Evolutionary conservation across 2,888 invertebrate genomes (phyloP), one percentile per base, ranked within the genome.

Genomic region (Drosophila putrida): DNA sequence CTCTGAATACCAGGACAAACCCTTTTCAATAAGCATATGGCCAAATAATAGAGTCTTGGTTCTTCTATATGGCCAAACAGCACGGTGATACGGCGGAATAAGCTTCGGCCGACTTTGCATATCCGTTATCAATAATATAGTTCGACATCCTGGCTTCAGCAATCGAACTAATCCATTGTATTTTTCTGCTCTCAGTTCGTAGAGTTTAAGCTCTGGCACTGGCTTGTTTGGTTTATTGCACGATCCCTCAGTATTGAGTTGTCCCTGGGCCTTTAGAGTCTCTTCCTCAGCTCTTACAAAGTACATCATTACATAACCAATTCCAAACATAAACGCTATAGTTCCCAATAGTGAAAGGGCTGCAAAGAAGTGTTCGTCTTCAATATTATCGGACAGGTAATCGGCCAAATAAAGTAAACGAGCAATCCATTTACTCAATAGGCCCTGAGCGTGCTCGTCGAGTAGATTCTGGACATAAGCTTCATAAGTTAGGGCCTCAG

Each of bases 41-140:
- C 97, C 97, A 94, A 99, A 99, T 93, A 98, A 95, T 67, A 99
- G 94, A 0, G 98, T 98, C 93, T 98, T 99, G 93, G 98, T 98
- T 92, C 97, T 97, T 91, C 99, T 95, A 91, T 99, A 98, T 4
- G 99, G 98, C 96, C 98, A 98, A 67, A 99, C 96, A 71, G 97
- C 96, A 93, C 96, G 96, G 91, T 98, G 98, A 93, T 98, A 99
- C 71, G 96, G 96, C 44, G 97, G 96, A 71, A 99, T 94, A 50
- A 99, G 93, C 90, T 96, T 96, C 72, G 96, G 94, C 54, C 98
- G 96, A 63, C 97, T 96, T 90, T 97, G 96, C 91, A 95, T 94
- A 93, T 99, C 98, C 4, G 99, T 96, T 57, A 99, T 93, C 49
- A 99, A 92, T 41, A 99, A 95, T 68, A 99, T 95, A 0, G 99